Conservation (phyloP, 2,888 invertebrate genomes). For the Lochmaea crataegi region DNA sequence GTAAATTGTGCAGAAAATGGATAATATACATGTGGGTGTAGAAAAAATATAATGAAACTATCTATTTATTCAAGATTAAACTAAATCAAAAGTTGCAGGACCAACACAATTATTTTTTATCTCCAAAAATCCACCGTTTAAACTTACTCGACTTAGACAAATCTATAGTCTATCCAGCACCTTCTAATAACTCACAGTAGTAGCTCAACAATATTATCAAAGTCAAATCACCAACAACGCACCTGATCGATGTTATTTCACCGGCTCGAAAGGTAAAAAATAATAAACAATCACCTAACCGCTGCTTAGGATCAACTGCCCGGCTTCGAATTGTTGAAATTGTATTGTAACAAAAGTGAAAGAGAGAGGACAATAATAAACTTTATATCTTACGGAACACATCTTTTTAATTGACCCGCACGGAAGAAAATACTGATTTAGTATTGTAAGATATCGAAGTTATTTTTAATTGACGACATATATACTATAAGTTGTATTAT, state of each 20-base stretch:
- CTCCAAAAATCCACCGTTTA: neutral
- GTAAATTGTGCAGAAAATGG: no score
- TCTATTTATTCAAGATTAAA: no score
- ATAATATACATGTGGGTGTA: no score
- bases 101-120: no score
- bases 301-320: slow-evolving; percentile 1
- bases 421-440: neutral
- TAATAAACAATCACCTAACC: slow-evolving; percentile 10
- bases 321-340: slow-evolving; percentile 10
- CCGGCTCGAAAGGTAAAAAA: neutral
- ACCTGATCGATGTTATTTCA: slow-evolving; percentile 1
- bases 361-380: slow-evolving; percentile 14
- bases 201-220: neutral
- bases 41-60: no score
- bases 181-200: neutral
- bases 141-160: neutral
- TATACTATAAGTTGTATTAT: neutral
- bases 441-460: neutral
- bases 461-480: neutral
- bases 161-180: neutral
- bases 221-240: neutral
- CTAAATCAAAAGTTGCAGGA: no score
- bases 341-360: slow-evolving; percentile 4
- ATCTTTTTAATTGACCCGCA: neutral
- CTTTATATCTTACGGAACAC: slow-evolving; percentile 8